Percentiles rank a stretch among this genome's conserved stretches.
phyloP scores from a whole-genome alignment of 2,113 vertebrate genomes.

The Tragelaphus imberbis region DNA sequence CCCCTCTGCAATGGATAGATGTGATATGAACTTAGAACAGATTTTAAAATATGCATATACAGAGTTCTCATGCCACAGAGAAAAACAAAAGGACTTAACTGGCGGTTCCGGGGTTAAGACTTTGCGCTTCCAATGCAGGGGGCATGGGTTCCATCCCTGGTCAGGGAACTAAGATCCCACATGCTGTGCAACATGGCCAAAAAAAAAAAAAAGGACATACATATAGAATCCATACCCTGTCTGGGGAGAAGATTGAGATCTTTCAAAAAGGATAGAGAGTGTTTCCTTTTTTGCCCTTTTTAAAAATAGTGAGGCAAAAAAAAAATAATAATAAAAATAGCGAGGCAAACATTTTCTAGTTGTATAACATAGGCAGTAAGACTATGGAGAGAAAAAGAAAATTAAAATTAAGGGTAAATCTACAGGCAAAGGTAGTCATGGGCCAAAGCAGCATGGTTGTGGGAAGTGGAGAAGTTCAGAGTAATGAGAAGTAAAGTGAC shows the following conservation, averaged over 20 bases:
- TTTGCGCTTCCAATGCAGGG: background rate
- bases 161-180: background rate
- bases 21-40: background rate
- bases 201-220: background rate
- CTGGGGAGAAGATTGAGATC: background rate
- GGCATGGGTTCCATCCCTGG: background rate
- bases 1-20: background rate
- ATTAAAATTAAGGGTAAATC: background rate
- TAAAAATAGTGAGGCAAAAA: background rate
- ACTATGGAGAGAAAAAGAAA: background rate
- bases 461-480: background rate
- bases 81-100: background rate
- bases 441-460: background rate
- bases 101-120: background rate
- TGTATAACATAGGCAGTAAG: background rate
- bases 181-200: background rate
- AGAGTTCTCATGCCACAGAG: background rate
- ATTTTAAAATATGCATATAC: background rate
- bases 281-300: background rate
- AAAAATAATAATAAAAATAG: background rate
- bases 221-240: background rate
- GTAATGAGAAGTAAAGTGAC: background rate
- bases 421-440: background rate
- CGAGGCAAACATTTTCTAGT: background rate
- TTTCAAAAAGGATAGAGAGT: background rate